These are phyloP conservation scores for Agrotis ipsilon DNA, from an alignment of 2,888 invertebrate genomes.

Conservation along the genomic window DNA sequence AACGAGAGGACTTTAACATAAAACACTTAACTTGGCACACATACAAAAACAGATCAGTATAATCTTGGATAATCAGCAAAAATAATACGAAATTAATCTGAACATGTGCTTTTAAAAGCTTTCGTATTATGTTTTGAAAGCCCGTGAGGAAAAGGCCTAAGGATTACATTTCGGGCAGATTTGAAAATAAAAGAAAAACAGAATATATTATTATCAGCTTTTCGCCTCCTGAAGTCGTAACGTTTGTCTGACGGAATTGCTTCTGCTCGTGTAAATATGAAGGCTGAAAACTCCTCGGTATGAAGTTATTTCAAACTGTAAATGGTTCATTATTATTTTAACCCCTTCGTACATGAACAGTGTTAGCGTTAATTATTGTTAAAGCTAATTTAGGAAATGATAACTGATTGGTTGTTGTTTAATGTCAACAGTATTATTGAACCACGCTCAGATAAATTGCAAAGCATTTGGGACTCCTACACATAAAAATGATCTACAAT, in stretches of 20 bases:
- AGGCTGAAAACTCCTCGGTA: slow-evolving; percentile 11
- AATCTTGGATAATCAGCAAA: slow-evolving; percentile 42
- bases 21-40: neutral
- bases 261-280: slow-evolving; percentile 22
- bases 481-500: too few species aligned
- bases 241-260: slow-evolving; percentile 31
- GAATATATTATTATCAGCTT: slow-evolving; percentile 43
- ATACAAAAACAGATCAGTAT: slow-evolving; percentile 15
- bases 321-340: slow-evolving; percentile 15
- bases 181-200: slow-evolving; percentile 52
- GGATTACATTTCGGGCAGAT: slow-evolving; percentile 39
- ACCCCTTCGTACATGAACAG: neutral
- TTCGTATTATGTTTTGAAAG: slow-evolving; percentile 10
- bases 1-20: neutral
- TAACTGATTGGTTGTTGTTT: too few species aligned
- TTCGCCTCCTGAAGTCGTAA: slow-evolving; percentile 26
- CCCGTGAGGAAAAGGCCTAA: neutral
- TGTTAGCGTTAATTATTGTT: neutral
- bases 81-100: slow-evolving; percentile 49
- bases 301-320: slow-evolving; percentile 9
- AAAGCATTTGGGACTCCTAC: too few species aligned
- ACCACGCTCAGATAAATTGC: too few species aligned
- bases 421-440: too few species aligned
- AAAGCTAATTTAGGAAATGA: too few species aligned
- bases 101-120: slow-evolving; percentile 21